A percentile compares a stretch with the other conserved stretches of the same genome.
Evolutionary conservation across 2,113 vertebrate genomes (phyloP).

Genomic region (Thinocorus orbignyianus): DNA sequence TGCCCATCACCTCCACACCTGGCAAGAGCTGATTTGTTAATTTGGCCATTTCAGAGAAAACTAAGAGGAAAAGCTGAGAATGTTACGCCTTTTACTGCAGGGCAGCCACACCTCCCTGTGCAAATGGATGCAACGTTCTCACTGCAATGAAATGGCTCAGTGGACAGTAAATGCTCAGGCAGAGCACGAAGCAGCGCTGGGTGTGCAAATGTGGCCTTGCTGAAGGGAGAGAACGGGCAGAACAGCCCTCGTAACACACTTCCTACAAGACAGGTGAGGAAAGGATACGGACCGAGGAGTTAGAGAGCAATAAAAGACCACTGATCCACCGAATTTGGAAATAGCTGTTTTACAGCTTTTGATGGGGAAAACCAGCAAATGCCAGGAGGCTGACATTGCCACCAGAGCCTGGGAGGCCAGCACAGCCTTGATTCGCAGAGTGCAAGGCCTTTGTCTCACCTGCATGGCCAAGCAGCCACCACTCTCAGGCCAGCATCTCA

Average conservation of each 20-base stretch:
- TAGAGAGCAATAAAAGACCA: background rate
- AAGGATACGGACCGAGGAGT: background rate
- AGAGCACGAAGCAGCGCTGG: fast-evolving
- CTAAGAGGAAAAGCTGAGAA: background rate
- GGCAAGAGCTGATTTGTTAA: background rate
- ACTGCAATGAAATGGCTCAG: background rate
- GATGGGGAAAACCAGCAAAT: background rate
- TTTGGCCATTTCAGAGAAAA: background rate
- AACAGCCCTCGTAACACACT: background rate
- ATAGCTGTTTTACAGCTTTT: background rate
- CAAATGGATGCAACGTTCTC: background rate
- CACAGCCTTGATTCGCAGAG: background rate
- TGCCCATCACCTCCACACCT: background rate
- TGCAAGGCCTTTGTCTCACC: background rate
- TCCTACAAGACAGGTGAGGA: background rate
- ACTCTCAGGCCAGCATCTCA: background rate
- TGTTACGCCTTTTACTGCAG: background rate
- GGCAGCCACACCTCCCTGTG: background rate
- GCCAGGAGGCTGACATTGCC: background rate
- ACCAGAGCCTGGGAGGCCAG: background rate
- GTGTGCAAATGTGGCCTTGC: background rate
- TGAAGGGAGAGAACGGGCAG: background rate
- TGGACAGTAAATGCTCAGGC: background rate
- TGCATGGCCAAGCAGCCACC: background rate
- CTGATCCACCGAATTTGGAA: background rate